Evolutionary conservation across 2,797 vertebrate genomes (phyloP), one percentile per base, ranked within the genome.

Genomic region (Halcyon chelicuti): DNA sequence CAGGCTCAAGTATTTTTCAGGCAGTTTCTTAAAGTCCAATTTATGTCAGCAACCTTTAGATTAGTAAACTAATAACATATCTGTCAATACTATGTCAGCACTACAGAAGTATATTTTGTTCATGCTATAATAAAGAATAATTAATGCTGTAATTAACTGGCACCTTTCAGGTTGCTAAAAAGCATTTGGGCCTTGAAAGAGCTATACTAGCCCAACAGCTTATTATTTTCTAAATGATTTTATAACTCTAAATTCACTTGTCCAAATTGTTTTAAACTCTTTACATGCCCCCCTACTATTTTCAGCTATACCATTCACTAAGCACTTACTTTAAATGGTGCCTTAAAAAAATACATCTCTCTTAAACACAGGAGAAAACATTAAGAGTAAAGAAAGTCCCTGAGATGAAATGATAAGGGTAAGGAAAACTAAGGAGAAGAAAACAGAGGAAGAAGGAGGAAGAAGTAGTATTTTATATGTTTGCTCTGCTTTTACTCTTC

Each of bases 141-240:
- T 35, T 47, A 75, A 77, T 33, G 12, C 6, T 42, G 6, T 39
- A 86, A 88, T 33, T 40, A 90, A 75, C 39, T 33, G 9, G 19
- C n/a, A n/a, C n/a, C n/a, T n/a, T n/a, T n/a, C n/a, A 72, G 22
- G 17, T 51, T 78, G 35, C 74, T 55, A 85, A 84, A 92, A 84
- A 35, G 4, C n/a, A 88, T 65, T 84, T 72, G 3, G 12, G 40
- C 9, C 35, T 37, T 66, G n/a, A 79, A 94, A 85, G n/a, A 76
- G 10, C 26, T 81, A 55, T 22, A 31, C 13, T 25, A 73, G 14
- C 66, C 14, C 9, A 85, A 58, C 4, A 76, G 20, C 15, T 77
- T 79, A 15, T 3, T 73, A 35, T 79, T 91, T 93, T 57, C 46
- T 37, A 51, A 63, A 63, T n/a, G 1, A 68, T 44, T 54, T 67